Conservation (phyloP, 2,888 invertebrate genomes). For the Punctoribates punctum region DNA sequence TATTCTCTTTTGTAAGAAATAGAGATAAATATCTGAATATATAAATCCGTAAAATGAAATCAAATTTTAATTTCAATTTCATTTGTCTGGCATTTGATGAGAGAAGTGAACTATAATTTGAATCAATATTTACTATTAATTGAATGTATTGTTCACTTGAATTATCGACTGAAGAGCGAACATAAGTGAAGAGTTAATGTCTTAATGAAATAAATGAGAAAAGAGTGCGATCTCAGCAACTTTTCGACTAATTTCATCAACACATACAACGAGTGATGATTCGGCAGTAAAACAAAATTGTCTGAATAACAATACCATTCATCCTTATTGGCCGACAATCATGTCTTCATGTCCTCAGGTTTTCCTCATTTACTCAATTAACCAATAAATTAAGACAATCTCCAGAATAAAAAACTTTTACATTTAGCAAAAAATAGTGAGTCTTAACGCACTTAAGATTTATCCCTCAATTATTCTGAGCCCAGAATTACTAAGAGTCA, state of each 20-base stretch:
- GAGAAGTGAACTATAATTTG: neutral
- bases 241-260: neutral
- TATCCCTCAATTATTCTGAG: too few relatives aligned
- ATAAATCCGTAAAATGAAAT: too few relatives aligned
- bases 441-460: too few relatives aligned
- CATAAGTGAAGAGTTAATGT: neutral
- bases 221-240: neutral
- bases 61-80: neutral
- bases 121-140: neutral
- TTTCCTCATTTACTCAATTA: neutral
- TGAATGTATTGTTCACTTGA: neutral
- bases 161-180: neutral
- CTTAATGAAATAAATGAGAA: slow-evolving; percentile 14
- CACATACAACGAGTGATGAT: neutral
- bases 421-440: too few relatives aligned
- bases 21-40: too few relatives aligned
- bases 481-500: too few relatives aligned
- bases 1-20: too few relatives aligned
- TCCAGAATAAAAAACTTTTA: too few relatives aligned
- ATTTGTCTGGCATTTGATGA: neutral
- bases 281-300: neutral
- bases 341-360: neutral
- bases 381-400: too few relatives aligned
- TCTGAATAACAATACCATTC: neutral
- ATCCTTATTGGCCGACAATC: neutral